Evolutionary conservation across 2,113 vertebrate species (phyloP).

Genomic region (Paraplagusia blochii): DNA sequence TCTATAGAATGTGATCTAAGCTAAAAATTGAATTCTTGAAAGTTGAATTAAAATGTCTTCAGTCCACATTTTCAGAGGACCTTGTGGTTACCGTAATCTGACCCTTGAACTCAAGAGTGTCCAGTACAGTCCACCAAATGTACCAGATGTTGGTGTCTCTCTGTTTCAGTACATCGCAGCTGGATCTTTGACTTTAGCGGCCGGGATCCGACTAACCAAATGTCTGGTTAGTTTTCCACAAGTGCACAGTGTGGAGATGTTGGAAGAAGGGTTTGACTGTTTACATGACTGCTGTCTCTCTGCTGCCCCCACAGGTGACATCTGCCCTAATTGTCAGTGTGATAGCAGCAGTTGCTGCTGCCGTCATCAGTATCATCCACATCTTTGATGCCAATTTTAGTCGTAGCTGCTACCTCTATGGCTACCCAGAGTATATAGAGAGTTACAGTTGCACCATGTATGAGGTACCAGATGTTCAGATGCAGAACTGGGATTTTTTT

Average conservation of each 20-base stretch:
- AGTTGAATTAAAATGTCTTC: too few relatives aligned
- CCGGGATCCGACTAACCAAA: neutral
- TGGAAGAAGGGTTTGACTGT: too few relatives aligned
- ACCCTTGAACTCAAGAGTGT: too few relatives aligned
- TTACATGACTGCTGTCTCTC: neutral
- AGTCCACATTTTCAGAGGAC: too few relatives aligned
- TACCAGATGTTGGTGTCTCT: neutral
- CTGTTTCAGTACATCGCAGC: constrained; percentile 10
- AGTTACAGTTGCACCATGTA: neutral
- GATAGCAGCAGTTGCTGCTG: neutral
- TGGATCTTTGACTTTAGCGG: constrained; percentile 2
- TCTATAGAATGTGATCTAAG: too few relatives aligned
- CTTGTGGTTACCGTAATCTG: too few relatives aligned
- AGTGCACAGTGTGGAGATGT: neutral
- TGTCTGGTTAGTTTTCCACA: neutral
- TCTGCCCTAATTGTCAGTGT: neutral
- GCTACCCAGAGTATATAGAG: too few relatives aligned
- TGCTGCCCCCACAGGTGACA: neutral
- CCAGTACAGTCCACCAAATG: too few relatives aligned
- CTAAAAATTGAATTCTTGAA: too few relatives aligned
- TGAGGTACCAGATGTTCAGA: neutral
- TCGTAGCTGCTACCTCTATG: neutral
- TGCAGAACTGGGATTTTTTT: too few relatives aligned
- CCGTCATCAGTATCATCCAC: neutral
- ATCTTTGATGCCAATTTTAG: neutral